Evolutionary conservation across 2,888 invertebrate species (phyloP).

Genomic region (Cetonia aurata): DNA sequence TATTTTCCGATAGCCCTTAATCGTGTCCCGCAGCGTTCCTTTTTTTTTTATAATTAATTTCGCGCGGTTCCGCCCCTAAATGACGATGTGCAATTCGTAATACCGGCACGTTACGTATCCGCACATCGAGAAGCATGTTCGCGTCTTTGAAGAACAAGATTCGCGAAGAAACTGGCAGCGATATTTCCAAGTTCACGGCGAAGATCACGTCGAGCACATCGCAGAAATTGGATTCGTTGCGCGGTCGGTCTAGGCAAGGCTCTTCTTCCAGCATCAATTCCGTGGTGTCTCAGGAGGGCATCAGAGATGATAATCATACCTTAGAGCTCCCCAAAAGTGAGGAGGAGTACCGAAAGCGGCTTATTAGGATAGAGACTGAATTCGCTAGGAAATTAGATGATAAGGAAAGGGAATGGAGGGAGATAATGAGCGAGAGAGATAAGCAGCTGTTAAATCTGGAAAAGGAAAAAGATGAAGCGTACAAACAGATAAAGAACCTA

Average conservation of each 20-base stretch:
- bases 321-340: slow-evolving; percentile 59
- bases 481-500: slow-evolving; percentile 70
- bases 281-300: slow-evolving; percentile 64
- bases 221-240: slow-evolving; percentile 67
- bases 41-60: slow-evolving; percentile 3
- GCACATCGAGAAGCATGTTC: slow-evolving; percentile 74
- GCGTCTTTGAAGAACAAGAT: slow-evolving; percentile 90
- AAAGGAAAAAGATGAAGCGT: slow-evolving; percentile 71
- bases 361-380: slow-evolving; percentile 72
- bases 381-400: slow-evolving; percentile 72
- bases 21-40: background rate
- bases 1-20: slow-evolving; percentile 3
- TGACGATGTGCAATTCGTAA: slow-evolving; percentile 15
- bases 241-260: slow-evolving; percentile 67
- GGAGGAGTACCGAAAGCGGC: slow-evolving; percentile 65
- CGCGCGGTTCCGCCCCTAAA: background rate
- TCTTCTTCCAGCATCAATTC: slow-evolving; percentile 67
- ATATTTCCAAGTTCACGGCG: slow-evolving; percentile 70
- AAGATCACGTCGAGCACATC: slow-evolving; percentile 68
- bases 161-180: slow-evolving; percentile 88
- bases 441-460: slow-evolving; percentile 68
- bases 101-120: background rate
- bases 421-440: slow-evolving; percentile 73
- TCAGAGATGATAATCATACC: slow-evolving; percentile 64
- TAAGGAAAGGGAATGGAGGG: slow-evolving; percentile 78